Evolutionary conservation across 2,888 invertebrate species (phyloP).

Genomic region (Conchocele bisecta): DNA sequence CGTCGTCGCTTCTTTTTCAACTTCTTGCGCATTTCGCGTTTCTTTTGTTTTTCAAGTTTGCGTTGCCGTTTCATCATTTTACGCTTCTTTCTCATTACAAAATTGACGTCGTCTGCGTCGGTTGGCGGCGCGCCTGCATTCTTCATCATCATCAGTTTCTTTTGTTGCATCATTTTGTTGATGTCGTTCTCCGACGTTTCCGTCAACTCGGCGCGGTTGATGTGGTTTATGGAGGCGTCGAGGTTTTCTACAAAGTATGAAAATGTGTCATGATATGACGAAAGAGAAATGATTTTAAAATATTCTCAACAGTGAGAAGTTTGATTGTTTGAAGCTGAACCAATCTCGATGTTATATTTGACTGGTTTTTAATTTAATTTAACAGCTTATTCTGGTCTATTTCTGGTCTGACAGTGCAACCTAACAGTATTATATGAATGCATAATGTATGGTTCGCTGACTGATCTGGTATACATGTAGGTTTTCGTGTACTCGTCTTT

Average conservation of each 20-base stretch:
- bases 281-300: too few species aligned
- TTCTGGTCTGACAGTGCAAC: too few species aligned
- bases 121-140: slow-evolving; percentile 25
- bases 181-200: slow-evolving; percentile 44
- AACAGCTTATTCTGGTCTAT: too few species aligned
- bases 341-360: too few species aligned
- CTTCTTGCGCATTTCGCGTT: slow-evolving; percentile 53
- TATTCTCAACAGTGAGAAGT: too few species aligned
- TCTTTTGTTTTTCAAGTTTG: slow-evolving; percentile 55
- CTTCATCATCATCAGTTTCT: slow-evolving; percentile 38
- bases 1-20: slow-evolving; percentile 49
- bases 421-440: too few species aligned
- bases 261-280: too few species aligned
- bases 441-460: too few species aligned
- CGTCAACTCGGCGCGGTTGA: slow-evolving; percentile 51
- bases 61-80: slow-evolving; percentile 49
- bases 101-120: slow-evolving; percentile 11
- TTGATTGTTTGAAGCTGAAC: too few species aligned
- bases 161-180: slow-evolving; percentile 54
- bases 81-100: slow-evolving; percentile 43
- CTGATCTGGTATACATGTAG: too few species aligned
- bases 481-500: too few species aligned
- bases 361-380: too few species aligned
- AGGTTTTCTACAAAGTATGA: slow-evolving; percentile 27
- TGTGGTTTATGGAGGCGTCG: slow-evolving; percentile 33